These are phyloP conservation scores for Ivindomyrus marchei DNA, from an alignment of 2,113 vertebrate genomes.

Conservation along the genomic window DNA sequence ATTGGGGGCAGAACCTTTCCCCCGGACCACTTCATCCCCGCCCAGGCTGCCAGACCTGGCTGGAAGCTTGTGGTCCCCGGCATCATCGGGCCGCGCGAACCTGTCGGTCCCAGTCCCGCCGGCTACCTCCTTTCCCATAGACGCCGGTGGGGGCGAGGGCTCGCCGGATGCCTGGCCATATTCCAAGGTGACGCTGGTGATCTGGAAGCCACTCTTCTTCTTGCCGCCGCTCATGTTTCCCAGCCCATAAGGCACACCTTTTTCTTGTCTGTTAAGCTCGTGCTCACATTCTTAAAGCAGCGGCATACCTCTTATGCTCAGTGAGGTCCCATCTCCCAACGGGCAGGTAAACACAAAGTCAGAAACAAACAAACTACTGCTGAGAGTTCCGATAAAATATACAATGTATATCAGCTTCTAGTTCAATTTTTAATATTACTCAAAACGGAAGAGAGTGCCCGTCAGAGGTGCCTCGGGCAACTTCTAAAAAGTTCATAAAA, in stretches of 20 bases:
- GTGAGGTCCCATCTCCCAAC: background rate
- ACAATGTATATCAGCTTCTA: background rate
- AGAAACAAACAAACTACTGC: background rate
- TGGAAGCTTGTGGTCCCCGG: background rate
- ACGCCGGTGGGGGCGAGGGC: background rate
- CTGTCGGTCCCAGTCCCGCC: background rate
- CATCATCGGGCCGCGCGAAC: background rate
- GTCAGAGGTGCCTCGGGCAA: background rate
- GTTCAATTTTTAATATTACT: background rate
- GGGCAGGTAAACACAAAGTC: background rate
- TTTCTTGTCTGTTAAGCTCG: background rate
- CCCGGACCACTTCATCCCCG: background rate
- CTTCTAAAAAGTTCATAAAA: background rate
- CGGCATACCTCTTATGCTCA: background rate
- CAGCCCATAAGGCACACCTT: background rate
- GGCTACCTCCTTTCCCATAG: slow-evolving; percentile 7
- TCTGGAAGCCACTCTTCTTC: slow-evolving; percentile 81
- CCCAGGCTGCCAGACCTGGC: background rate
- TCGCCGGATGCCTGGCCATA: slow-evolving; percentile 42
- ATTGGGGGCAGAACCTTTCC: slow-evolving; percentile 27
- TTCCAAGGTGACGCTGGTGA: slow-evolving; percentile 79
- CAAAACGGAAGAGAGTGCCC: background rate
- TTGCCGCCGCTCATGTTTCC: slow-evolving; percentile 65
- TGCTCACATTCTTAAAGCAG: background rate
- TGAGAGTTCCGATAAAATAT: background rate